Conservation (phyloP, 2,888 invertebrate species). For the Cremastinae sp. region DNA sequence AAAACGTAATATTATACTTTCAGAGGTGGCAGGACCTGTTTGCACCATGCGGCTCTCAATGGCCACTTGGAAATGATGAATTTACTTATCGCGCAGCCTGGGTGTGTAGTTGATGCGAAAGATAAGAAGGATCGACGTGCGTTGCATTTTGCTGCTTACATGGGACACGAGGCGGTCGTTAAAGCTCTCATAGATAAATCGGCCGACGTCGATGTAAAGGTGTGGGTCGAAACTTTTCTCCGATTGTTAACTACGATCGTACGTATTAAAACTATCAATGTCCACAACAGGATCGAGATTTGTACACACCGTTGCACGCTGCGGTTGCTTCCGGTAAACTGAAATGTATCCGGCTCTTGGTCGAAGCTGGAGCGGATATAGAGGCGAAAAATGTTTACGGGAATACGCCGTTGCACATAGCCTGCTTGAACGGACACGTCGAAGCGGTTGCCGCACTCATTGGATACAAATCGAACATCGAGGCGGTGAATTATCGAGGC, state of each 20-base stretch:
- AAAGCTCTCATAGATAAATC: conserved; percentile 79
- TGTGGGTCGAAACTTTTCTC: too few species aligned
- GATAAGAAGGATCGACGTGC: conserved; percentile 84
- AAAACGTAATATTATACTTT: conserved; percentile 58
- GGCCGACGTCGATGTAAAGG: conserved; percentile 81
- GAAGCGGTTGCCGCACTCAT: conserved; percentile 82
- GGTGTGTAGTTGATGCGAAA: conserved; percentile 83
- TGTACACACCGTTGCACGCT: conserved; percentile 84
- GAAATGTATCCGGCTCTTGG: conserved; percentile 77
- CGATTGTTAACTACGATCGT: too few species aligned
- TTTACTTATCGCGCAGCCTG: conserved; percentile 81
- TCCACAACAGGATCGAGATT: conserved; percentile 74
- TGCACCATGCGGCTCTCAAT: conserved; percentile 85
- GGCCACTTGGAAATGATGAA: conserved; percentile 83
- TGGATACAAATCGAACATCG: conserved; percentile 80
- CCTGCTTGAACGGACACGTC: conserved; percentile 84
- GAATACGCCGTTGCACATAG: conserved; percentile 83
- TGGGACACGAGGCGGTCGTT: conserved; percentile 81
- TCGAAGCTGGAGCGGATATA: conserved; percentile 82
- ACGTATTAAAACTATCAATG: too few species aligned
- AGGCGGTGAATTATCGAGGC: conserved; percentile 82
- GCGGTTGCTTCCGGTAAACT: conserved; percentile 83
- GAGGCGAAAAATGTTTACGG: conserved; percentile 83
- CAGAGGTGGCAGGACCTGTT: conserved; percentile 83
- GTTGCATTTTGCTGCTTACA: conserved; percentile 84